Evolutionary conservation across 1,140 invertebrate genomes (phyloP), one percentile per base, ranked within the genome.

Genomic region (Zaprionus camerounensis): DNA sequence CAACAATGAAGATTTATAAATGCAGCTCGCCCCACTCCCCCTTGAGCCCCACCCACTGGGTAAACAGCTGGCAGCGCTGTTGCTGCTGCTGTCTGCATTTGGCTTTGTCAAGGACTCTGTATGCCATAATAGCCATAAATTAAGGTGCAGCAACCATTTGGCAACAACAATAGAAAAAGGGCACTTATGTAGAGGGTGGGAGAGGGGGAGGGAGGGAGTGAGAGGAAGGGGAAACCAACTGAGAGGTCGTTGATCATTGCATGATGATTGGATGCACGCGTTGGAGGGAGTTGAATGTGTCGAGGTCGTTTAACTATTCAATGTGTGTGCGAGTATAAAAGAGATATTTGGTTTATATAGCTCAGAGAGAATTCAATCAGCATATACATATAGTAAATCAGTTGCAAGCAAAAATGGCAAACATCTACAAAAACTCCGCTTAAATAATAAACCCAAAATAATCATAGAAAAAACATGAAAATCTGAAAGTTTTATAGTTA

Each of bases 1-100:
- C 84, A 84, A 88, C 84, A 88, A 88, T 88, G 84, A 88, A 87
- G 84, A 87, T 87, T 87, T 87, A 87, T 87, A 87, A 87, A 76
- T 76, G 73, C 73, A 71, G 22, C 57, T 55, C 66, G 56, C 49
- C 38, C 72, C 72, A 36, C 24, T 26, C 9, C 49, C 26, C 20
- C 15, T n/a, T 12, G 57, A 51, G 22, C 15, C 31, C 26, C 56
- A n/a, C 51, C 22, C 58, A 46, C 65, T 51, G 24, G 62, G 71
- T 24, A 34, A 75, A n/a, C 72, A 64, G 26, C 67, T 75, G 72
- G 49, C 66, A 58, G 17, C 22, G 57, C 53, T 73, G 38, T 36
- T 38, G 44, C 26, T 63, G 55, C 28, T 38, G 44, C 44, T 63
- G 55, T 73, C 58, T 41, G 71, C 49, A 66, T 80, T 79, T 28